Evolutionary conservation across 1,140 invertebrate species (phyloP), one percentile per base, ranked within the genome.

Genomic region (Drosophila nikananu): DNA sequence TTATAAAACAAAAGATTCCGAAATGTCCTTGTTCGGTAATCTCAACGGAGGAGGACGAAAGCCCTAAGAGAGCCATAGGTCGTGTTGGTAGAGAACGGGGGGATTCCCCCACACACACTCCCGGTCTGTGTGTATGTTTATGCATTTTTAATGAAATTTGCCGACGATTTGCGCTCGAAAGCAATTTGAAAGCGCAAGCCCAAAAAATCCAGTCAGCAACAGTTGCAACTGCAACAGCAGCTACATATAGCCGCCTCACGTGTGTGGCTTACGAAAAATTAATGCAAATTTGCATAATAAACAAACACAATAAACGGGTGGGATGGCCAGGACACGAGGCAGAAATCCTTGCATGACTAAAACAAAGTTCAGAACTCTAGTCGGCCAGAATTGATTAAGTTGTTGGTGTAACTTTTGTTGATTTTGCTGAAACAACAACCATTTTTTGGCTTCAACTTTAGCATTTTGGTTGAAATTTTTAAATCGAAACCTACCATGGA

Each of bases 201-300:
- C 8, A 4, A 49, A 49, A 81, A 87, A 64, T 46, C 49, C 48
- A 64, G 52, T 30, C 76, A 79, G 52, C 74, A 63, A 64, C 71
- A 75, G 60, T 68, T 77, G 60, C 68, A 65, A 39, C 54, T 58
- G 65, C 76, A 64, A 37, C 67, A 71, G 41, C 12, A 39, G 65
- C 59, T 15, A 23, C 32, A 37, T 39, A 25, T n/a, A 57, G 46
- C 37, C 27, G 37, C 30, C 44, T 79, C 84, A 89, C 84, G 74
- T 89, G 84, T 90, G 58, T 30, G 54, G 57, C 75, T 61, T 57
- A 65, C 77, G 57, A 76, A 70, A 80, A 90, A 84, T 90, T 90
- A 90, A 90, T 90, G 74, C 63, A 79, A 81, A 90, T 90, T 90
- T 90, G 68, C 86, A 81, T 90, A 89, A 84, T 89, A 90, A 90